phyloP scores from a whole-genome alignment of 2,113 vertebrate genomes.

The Sterrhoptilus dennistouni region DNA sequence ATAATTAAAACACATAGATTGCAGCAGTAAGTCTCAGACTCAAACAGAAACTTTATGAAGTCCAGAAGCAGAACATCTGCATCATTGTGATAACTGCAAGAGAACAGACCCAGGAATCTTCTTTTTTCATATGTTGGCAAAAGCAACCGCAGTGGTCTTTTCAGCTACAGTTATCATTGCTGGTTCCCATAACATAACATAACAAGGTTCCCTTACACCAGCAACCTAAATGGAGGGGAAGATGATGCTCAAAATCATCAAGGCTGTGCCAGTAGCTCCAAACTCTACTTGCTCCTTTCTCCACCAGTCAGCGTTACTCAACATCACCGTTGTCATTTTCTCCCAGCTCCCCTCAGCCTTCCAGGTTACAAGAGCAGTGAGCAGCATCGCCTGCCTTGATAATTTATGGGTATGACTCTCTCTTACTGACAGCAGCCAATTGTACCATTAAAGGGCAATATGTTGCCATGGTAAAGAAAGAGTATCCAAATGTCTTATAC shows the following conservation, averaged over 20 bases:
- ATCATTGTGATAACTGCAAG: not conserved
- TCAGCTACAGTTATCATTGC: not conserved
- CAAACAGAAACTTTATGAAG: not conserved
- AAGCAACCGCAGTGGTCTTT: not conserved
- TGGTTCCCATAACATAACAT: too few species aligned
- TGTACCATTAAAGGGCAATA: not conserved
- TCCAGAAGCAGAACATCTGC: not conserved
- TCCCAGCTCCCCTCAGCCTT: not conserved
- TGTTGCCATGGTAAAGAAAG: conserved; percentile 55
- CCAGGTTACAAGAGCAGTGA: not conserved
- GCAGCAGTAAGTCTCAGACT: not conserved
- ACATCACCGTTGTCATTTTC: not conserved
- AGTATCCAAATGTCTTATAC: conserved; percentile 1
- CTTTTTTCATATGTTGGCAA: not conserved
- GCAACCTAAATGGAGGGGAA: not conserved
- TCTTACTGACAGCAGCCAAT: conserved; percentile 48
- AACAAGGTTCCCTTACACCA: not conserved
- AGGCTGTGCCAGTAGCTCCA: not conserved
- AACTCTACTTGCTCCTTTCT: not conserved
- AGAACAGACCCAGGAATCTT: not conserved
- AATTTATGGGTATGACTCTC: not conserved
- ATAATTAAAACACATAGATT: not conserved
- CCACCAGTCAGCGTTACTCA: not conserved
- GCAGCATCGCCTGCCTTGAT: not conserved
- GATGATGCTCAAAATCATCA: not conserved